Percentiles rank a stretch among this genome's conserved stretches.
phyloP scores from a whole-genome alignment of 2,888 invertebrate genomes.

The Eubasilissa splendida region DNA sequence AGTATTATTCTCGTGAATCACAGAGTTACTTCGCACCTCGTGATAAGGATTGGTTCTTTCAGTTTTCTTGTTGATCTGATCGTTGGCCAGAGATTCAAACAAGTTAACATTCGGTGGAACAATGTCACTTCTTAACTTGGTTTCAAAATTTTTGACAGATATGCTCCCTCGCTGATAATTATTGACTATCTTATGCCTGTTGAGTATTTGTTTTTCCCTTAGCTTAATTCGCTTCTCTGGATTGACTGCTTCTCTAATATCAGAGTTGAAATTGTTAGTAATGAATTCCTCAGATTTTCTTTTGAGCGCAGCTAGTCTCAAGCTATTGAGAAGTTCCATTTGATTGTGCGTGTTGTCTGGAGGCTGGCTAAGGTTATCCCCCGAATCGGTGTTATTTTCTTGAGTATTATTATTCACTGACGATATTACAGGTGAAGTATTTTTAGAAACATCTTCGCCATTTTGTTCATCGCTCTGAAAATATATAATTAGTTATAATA shows the following conservation, averaged over 20 bases:
- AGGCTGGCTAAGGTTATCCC: conserved; percentile 36
- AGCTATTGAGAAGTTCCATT: conserved; percentile 68
- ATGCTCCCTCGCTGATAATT: conserved; percentile 37
- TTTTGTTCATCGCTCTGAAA: conserved; percentile 62
- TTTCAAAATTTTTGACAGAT: conserved; percentile 43
- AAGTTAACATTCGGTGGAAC: conserved; percentile 14
- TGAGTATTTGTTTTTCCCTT: conserved; percentile 65
- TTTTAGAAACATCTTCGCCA: conserved; percentile 66
- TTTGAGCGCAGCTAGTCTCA: conserved; percentile 69
- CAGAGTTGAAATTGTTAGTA: conserved; percentile 67
- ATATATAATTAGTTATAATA: neutral
- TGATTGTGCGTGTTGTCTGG: conserved; percentile 59
- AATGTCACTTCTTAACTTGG: conserved; percentile 41
- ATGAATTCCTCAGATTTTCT: conserved; percentile 70
- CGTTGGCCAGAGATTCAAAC: conserved; percentile 29
- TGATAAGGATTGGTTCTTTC: conserved; percentile 25
- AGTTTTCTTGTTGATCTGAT: conserved; percentile 15
- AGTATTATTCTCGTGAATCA: conserved; percentile 16
- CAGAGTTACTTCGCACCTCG: conserved; percentile 10
- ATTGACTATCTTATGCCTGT: conserved; percentile 62
- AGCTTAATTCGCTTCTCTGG: conserved; percentile 68
- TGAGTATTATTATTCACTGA: conserved; percentile 63
- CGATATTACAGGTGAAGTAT: conserved; percentile 60
- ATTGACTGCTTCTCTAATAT: conserved; percentile 58
- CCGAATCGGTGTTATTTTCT: conserved; percentile 26